Evolutionary conservation across 2,888 invertebrate species (phyloP), one percentile per base, ranked within the genome.

Genomic region (Apocheima hispidaria): DNA sequence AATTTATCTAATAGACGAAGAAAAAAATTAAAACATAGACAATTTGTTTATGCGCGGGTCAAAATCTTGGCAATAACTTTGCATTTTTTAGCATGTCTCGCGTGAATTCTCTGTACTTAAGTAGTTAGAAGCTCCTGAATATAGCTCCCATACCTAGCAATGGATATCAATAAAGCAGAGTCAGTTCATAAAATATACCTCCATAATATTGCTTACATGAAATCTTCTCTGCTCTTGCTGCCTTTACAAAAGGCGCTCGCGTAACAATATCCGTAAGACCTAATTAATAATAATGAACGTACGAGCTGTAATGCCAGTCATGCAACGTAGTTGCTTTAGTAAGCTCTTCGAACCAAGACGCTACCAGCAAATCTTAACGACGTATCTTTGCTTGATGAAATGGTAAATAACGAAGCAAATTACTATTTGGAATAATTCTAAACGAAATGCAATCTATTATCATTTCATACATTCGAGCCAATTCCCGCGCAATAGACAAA

Each of bases 231-330:
- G 23, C 21, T 46, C 18, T 30, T 18, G 46, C 21, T 46, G 18
- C 40, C 48, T 62, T 52, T 30, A 52, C 46, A 54, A 30, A 52
- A 49, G 53, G 49, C 41, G 55, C 48, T 40, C 56, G 40, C 36
- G 61, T 61, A 61, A 61, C 61, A 56, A 61, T 56, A 61, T 61
- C 35, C 61, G 56, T 52, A 52, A 60, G 54, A 46, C 44, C 61
- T 62, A 52, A 62, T 62, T 62, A 57, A 62, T 57, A 62, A 57
- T 62, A 62, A 62, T 56, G 61, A 62, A 62, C 61, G 50, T 44
- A 46, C 40, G 30, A 52, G 46, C 56, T 49, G 35, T 51, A 50
- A 55, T 46, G 60, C 55, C 30, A 60, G 60, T 60, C 60, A 60
- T 55, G 60, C 43, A 60, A 28, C 46, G 49, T 38, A 60, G 54